Conservation (phyloP, 30 jellyfish, hydroid and myxozoan species). For the Turritopsis rubra region DNA sequence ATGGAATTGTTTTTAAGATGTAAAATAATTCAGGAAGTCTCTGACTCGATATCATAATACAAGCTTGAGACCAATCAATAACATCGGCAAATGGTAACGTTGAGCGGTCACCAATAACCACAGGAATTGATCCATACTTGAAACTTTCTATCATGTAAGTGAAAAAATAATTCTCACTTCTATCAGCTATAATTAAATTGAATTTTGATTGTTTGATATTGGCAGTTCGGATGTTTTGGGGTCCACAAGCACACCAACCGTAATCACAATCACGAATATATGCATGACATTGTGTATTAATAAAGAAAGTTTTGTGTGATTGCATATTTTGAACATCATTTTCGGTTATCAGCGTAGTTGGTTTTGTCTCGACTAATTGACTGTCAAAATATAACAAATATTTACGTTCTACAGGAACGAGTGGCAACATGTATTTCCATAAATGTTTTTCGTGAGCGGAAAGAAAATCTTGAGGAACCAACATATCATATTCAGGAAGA, state of each 20-base stretch:
- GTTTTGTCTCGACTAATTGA: conserved; percentile 5
- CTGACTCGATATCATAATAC: conserved; percentile 36
- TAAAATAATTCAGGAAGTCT: conserved; percentile 52
- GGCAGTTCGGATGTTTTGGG: not conserved
- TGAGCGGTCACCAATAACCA: conserved; percentile 27
- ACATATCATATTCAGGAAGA: conserved; percentile 38
- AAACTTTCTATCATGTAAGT: conserved; percentile 26
- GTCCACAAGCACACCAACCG: conserved; percentile 18
- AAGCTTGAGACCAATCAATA: conserved; percentile 29
- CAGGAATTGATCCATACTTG: conserved; percentile 62
- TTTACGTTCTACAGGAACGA: conserved; percentile 47
- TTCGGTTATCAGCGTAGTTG: conserved; percentile 11
- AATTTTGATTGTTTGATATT: conserved; percentile 38
- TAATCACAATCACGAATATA: not conserved
- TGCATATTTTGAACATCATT: conserved; percentile 25
- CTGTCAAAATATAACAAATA: conserved; percentile 29
- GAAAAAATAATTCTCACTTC: conserved; percentile 3
- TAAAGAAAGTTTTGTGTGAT: conserved; percentile 27
- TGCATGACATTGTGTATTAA: conserved; percentile 10
- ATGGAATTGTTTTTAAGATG: conserved; percentile 37
- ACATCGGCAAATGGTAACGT: conserved; percentile 45
- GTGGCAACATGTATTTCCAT: conserved; percentile 29
- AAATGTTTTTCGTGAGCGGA: not conserved
- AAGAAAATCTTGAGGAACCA: conserved; percentile 29
- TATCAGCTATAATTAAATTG: conserved; percentile 19